phyloP scores from a whole-genome alignment of 2,113 vertebrate species.

The Macquaria australasica region DNA sequence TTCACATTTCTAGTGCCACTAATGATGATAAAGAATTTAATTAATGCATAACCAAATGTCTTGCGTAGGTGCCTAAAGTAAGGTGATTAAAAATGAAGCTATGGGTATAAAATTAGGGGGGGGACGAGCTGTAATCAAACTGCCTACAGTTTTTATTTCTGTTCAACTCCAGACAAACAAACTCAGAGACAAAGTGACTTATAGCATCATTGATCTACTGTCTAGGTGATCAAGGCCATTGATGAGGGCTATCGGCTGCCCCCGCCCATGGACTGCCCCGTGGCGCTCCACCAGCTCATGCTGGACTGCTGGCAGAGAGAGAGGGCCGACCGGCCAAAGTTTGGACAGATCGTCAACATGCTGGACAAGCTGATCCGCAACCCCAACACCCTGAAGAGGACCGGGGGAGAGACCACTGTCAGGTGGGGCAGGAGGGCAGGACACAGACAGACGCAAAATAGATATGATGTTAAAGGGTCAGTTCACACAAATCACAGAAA shows the following conservation, averaged over 20 bases:
- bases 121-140: conserved; percentile 6
- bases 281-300: conserved; percentile 98
- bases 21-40: conserved; percentile 45
- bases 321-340: conserved; percentile 94
- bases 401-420: conserved; percentile 87
- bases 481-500: not conserved
- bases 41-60: conserved; percentile 18
- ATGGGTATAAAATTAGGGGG: not conserved
- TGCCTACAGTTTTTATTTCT: conserved; percentile 12
- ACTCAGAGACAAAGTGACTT: conserved; percentile 20
- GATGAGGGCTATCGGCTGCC: conserved; percentile 98
- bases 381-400: conserved; percentile 97
- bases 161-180: not conserved
- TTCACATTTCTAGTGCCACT: conserved; percentile 31
- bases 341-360: conserved; percentile 99
- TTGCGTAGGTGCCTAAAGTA: conserved; percentile 10
- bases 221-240: conserved; percentile 97
- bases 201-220: not conserved
- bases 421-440: conserved; percentile 83
- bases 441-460: not conserved
- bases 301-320: conserved; percentile 99
- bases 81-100: conserved; percentile 33
- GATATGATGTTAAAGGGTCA: not conserved
- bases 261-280: conserved; percentile 98
- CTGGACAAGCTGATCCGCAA: conserved; percentile 99